Conservation (phyloP, 2,888 invertebrate species). For the Synanthedon tipuliformis region DNA sequence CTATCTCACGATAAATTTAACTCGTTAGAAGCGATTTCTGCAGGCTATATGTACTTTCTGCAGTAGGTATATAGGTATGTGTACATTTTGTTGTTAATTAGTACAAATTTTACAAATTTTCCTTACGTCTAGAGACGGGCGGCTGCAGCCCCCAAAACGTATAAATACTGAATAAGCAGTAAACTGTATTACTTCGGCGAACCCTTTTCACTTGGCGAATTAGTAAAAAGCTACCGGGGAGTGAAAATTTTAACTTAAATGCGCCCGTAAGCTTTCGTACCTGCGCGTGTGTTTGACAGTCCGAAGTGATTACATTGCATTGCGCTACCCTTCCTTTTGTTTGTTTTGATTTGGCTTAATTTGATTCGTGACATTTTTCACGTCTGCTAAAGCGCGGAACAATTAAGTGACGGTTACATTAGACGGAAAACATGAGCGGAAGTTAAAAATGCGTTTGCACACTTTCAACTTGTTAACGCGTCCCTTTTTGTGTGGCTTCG, state of each 20-base stretch:
- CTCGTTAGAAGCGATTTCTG: too few relatives aligned
- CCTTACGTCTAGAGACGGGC: conserved; percentile 53
- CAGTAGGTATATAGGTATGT: conserved; percentile 1
- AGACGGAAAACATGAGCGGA: not conserved
- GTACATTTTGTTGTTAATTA: conserved; percentile 20
- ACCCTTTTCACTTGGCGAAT: conserved; percentile 72
- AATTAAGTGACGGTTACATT: not conserved
- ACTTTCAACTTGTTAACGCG: too few relatives aligned
- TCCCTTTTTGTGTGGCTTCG: not conserved
- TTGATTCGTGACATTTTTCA: conserved; percentile 54
- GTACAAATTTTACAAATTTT: conserved; percentile 52
- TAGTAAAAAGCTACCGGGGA: conserved; percentile 70
- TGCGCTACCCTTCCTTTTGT: conserved; percentile 49
- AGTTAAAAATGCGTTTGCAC: not conserved
- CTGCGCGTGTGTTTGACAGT: conserved; percentile 67
- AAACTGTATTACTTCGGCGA: conserved; percentile 69
- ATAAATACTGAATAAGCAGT: conserved; percentile 71
- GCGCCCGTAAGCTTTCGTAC: conserved; percentile 54
- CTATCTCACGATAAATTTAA: too few relatives aligned
- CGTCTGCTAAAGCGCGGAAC: not conserved
- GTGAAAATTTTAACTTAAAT: conserved; percentile 70
- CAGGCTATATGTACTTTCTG: not conserved
- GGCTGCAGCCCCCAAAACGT: conserved; percentile 57
- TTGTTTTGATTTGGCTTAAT: conserved; percentile 63
- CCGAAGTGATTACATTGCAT: conserved; percentile 61